phyloP scores from a whole-genome alignment of 2,797 vertebrate species.

The Trachurus trachurus region DNA sequence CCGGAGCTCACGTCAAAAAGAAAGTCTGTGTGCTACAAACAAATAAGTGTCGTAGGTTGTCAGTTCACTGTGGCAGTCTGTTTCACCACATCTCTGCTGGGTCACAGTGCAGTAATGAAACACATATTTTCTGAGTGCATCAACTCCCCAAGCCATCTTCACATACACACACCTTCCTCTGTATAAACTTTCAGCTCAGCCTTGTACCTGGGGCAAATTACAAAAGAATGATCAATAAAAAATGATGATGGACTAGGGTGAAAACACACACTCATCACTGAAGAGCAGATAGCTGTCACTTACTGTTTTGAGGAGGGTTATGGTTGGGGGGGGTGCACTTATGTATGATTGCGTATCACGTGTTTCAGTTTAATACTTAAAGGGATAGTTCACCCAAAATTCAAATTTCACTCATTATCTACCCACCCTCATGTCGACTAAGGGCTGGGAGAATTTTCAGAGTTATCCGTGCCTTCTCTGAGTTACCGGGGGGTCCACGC shows the following conservation, averaged over 20 bases:
- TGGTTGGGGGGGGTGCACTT: too few species aligned
- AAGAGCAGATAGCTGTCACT: too few species aligned
- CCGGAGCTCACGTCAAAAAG: slow-evolving; percentile 41
- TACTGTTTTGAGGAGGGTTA: too few species aligned
- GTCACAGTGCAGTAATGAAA: slow-evolving; percentile 4
- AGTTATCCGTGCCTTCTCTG: too few species aligned
- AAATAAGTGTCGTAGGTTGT: slow-evolving; percentile 46
- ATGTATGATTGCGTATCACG: neutral
- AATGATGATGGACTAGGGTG: neutral
- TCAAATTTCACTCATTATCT: too few species aligned
- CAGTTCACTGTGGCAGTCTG: slow-evolving; percentile 30
- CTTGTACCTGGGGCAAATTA: neutral
- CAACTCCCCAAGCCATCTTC: neutral
- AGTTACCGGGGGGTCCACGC: too few species aligned
- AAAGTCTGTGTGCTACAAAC: slow-evolving; percentile 38
- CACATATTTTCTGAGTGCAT: neutral
- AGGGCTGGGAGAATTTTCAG: too few species aligned
- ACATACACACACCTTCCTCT: neutral
- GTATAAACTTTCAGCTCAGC: neutral
- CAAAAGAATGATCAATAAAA: neutral
- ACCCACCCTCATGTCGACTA: too few species aligned
- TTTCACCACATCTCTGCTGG: slow-evolving; percentile 25
- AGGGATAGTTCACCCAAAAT: too few species aligned
- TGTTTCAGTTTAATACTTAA: neutral
- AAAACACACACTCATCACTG: too few species aligned